Conservation (phyloP, 37 sponge, comb jelly and placozoan species). For the Sycon ciliatum region DNA sequence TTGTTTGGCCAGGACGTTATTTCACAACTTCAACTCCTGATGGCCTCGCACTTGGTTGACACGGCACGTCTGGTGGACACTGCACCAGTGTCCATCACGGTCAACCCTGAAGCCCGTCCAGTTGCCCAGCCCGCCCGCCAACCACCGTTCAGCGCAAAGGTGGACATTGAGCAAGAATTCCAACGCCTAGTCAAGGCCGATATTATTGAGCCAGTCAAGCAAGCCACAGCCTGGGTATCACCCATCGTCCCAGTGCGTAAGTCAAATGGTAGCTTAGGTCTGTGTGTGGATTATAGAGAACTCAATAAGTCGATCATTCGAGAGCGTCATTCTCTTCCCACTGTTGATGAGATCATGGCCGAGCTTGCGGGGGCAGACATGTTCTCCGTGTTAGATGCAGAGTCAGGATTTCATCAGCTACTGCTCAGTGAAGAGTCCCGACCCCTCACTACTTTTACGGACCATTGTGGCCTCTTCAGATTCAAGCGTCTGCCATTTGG, state of each 20-base stretch:
- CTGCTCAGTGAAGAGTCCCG: slow-evolving; percentile 9
- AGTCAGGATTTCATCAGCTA: slow-evolving; percentile 1
- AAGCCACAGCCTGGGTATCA: background rate
- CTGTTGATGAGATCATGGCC: slow-evolving; percentile 19
- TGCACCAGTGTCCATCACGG: no score
- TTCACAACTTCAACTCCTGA: no score
- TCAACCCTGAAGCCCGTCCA: no score
- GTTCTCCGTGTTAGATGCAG: background rate
- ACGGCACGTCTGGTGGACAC: no score
- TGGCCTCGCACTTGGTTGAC: no score
- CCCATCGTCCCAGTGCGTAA: slow-evolving; percentile 14
- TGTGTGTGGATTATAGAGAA: slow-evolving; percentile 14
- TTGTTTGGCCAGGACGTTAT: no score
- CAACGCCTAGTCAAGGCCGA: no score
- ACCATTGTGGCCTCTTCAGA: background rate
- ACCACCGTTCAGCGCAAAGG: background rate
- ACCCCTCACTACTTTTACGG: slow-evolving; percentile 15
- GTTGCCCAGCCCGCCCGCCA: background rate
- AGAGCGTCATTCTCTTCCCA: slow-evolving; percentile 10
- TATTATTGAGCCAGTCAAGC: background rate
- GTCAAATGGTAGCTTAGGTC: background rate
- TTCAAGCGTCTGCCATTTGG: slow-evolving; percentile 21
- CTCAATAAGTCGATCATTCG: slow-evolving; percentile 1
- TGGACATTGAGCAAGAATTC: background rate
- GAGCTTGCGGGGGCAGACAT: slow-evolving; percentile 3